A percentile compares a stretch with the other conserved stretches of the same genome.
Evolutionary conservation across 2,888 invertebrate species (phyloP).

Genomic region (Leptinotarsa peninsularis): DNA sequence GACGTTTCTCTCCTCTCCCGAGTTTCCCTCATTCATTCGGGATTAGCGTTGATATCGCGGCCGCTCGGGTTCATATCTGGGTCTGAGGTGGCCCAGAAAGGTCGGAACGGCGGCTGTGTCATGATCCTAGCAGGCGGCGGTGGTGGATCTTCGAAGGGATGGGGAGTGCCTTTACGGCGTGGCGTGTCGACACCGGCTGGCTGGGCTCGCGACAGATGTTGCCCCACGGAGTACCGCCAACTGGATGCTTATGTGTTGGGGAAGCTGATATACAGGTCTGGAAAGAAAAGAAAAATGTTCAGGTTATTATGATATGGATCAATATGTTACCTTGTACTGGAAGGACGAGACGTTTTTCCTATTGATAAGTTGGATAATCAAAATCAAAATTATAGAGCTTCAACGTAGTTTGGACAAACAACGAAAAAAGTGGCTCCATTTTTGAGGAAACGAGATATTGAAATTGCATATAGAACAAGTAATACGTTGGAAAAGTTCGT

Average conservation of each 20-base stretch:
- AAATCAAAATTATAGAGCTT: too few relatives aligned
- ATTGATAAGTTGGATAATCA: too few relatives aligned
- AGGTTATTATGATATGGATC: too few relatives aligned
- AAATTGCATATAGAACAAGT: too few relatives aligned
- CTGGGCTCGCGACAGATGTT: conserved; percentile 55
- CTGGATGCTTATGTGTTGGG: background rate
- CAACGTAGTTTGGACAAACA: too few relatives aligned
- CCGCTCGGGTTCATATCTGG: conserved; percentile 55
- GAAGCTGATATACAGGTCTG: conserved; percentile 3
- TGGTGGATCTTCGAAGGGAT: conserved; percentile 42
- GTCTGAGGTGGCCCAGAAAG: conserved; percentile 58
- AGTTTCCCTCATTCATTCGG: conserved; percentile 27
- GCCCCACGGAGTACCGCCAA: conserved; percentile 14
- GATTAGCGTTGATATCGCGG: conserved; percentile 50
- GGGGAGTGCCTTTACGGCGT: conserved; percentile 58
- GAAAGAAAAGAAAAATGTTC: background rate
- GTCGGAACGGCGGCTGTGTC: conserved; percentile 51
- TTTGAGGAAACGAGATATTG: too few relatives aligned
- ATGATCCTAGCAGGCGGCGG: conserved; percentile 56
- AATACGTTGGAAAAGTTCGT: too few relatives aligned
- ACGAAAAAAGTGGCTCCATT: too few relatives aligned
- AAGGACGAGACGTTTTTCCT: too few relatives aligned
- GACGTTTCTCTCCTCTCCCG: background rate
- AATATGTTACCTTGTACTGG: too few relatives aligned
- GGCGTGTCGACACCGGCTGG: conserved; percentile 57